Conservation (phyloP, 2,888 invertebrate species). For the Thysanoteuthis rhombus region DNA sequence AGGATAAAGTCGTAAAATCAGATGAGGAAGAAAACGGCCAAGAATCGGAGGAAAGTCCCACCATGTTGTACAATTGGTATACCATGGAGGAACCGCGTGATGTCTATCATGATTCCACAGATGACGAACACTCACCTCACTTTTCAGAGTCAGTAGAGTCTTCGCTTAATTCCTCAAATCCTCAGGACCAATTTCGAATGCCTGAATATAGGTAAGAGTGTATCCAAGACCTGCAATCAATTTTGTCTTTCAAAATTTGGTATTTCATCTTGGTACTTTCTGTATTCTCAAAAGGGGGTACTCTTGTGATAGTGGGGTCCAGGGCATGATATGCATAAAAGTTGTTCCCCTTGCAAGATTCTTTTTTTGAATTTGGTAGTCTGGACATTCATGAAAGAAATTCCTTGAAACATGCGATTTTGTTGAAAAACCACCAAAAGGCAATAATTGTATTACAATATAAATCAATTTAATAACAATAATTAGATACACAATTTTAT, state of each 20-base stretch:
- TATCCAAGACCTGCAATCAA: neutral
- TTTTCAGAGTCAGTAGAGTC: neutral
- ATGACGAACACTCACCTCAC: neutral
- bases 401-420: too few relatives aligned
- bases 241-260: neutral
- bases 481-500: too few relatives aligned
- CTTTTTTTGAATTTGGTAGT: too few relatives aligned
- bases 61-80: conserved; percentile 19
- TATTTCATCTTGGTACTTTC: neutral
- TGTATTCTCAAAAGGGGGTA: too few relatives aligned
- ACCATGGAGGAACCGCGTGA: conserved; percentile 16
- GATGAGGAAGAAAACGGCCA: neutral
- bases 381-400: too few relatives aligned
- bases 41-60: neutral
- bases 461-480: too few relatives aligned
- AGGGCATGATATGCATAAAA: too few relatives aligned
- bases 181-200: conserved; percentile 25
- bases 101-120: conserved; percentile 17
- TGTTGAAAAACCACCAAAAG: too few relatives aligned
- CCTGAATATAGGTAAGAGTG: conserved; percentile 33
- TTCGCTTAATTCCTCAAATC: neutral
- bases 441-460: too few relatives aligned
- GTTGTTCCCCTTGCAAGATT: too few relatives aligned
- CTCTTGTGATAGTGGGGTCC: too few relatives aligned
- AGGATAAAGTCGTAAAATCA: neutral